Percentiles rank a stretch among this genome's conserved stretches.
These are phyloP conservation scores for Lasiommata megera DNA, from an alignment of 2,888 invertebrate genomes.

Conservation along the genomic window DNA sequence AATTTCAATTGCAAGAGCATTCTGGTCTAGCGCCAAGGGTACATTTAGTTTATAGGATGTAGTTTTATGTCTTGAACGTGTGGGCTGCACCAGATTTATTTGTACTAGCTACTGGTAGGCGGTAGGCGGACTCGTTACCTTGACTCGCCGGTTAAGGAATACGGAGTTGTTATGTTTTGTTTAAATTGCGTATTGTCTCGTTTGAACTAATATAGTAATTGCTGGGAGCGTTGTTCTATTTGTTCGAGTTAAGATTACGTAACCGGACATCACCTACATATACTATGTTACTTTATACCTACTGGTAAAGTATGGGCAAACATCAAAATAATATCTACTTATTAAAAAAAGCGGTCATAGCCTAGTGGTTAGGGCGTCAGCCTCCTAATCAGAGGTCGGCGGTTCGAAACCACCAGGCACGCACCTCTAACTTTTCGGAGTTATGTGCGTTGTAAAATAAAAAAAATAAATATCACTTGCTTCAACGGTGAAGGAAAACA, in stretches of 20 bases:
- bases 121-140: constrained; percentile 48
- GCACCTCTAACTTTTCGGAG: too few species aligned
- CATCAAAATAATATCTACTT: too few species aligned
- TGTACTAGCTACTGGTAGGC: constrained; percentile 43
- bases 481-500: too few species aligned
- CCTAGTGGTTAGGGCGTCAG: too few species aligned
- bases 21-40: constrained; percentile 18
- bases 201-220: constrained; percentile 12
- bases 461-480: too few species aligned
- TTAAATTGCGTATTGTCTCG: constrained; percentile 39
- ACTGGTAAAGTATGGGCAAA: too few species aligned
- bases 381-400: too few species aligned
- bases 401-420: too few species aligned
- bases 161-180: constrained; percentile 51
- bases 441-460: too few species aligned
- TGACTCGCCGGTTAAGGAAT: constrained; percentile 66
- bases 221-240: constrained; percentile 1
- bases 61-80: constrained; percentile 56
- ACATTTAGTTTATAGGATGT: constrained; percentile 30
- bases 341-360: too few species aligned
- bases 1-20: constrained; percentile 17
- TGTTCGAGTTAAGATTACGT: constrained; percentile 1
- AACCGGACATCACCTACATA: background rate
- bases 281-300: too few species aligned
- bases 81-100: constrained; percentile 66